Conservation (phyloP, 2,113 vertebrate genomes). For the Psophia crepitans region DNA sequence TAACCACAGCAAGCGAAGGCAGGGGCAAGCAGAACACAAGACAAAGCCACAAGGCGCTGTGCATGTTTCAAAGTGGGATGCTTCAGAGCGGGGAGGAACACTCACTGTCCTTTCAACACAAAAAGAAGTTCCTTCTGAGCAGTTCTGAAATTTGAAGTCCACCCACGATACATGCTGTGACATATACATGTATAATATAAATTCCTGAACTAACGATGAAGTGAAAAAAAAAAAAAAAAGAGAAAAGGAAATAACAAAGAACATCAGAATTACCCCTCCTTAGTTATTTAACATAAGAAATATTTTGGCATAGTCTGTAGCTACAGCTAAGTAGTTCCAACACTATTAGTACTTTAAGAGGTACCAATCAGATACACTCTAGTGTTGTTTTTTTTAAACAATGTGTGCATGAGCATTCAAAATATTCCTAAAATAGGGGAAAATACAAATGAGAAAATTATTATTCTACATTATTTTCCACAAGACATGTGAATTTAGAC, state of each 20-base stretch:
- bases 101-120: not conserved
- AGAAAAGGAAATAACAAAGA: not conserved
- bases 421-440: not conserved
- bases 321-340: not conserved
- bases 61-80: rapidly evolving
- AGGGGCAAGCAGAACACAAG: not conserved
- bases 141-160: not conserved
- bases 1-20: not conserved
- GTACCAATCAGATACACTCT: not conserved
- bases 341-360: not conserved
- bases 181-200: rapidly evolving
- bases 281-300: not conserved
- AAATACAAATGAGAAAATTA: not conserved
- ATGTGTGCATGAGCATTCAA: not conserved
- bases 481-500: not conserved
- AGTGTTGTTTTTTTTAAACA: not conserved
- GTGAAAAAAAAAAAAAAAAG: not conserved
- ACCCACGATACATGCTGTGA: not conserved
- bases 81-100: not conserved
- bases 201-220: not conserved
- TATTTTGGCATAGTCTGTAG: not conserved
- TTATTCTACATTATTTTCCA: not conserved
- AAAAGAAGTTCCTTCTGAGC: not conserved
- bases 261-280: not conserved
- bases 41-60: not conserved